phyloP scores from a whole-genome alignment of 2,113 vertebrate genomes.

The Cercopithecus mona region DNA sequence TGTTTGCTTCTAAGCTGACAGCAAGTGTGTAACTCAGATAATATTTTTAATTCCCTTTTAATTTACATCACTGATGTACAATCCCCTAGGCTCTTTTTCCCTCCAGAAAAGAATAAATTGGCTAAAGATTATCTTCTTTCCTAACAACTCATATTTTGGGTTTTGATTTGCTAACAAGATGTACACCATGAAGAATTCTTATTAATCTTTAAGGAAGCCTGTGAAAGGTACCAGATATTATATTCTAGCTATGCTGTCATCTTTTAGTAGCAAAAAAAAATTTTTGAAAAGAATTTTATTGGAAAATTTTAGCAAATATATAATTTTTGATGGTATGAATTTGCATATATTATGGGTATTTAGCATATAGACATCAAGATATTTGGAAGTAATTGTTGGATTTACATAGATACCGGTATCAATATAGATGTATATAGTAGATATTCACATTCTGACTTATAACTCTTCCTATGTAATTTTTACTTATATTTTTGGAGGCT shows the following conservation, averaged over 20 bases:
- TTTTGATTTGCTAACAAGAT: not conserved
- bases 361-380: not conserved
- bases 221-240: not conserved
- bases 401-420: not conserved
- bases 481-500: not conserved
- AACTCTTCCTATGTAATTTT: not conserved
- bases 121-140: not conserved
- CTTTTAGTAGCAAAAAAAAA: not conserved
- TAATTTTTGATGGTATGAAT: not conserved
- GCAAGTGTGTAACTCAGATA: not conserved
- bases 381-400: not conserved
- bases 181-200: not conserved
- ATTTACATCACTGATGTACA: not conserved
- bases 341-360: not conserved
- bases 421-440: not conserved
- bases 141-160: not conserved
- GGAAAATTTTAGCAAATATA: not conserved
- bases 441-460: not conserved
- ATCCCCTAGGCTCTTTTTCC: not conserved
- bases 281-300: not conserved
- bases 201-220: not conserved
- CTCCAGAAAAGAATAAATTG: constrained; percentile 11
- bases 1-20: not conserved
- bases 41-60: constrained; percentile 38
- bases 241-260: not conserved